Evolutionary conservation across 2,113 vertebrate species (phyloP), one percentile per base, ranked within the genome.

Genomic region (Ibidorhyncha struthersii): DNA sequence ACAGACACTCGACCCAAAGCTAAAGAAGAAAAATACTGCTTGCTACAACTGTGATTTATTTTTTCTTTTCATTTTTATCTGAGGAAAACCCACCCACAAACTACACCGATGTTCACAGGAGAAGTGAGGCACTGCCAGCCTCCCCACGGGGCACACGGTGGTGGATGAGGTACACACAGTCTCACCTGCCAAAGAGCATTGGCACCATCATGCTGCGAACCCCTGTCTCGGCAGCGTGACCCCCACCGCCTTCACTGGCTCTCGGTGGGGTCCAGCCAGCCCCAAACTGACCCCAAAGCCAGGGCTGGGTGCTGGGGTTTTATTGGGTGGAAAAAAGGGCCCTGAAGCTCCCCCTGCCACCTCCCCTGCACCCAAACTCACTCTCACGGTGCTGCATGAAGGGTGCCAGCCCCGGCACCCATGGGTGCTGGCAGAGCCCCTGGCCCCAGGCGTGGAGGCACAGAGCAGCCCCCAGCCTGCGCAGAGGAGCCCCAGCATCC

Each of bases 311-410:
- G 0, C 19, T 38, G 40, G 22, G 21, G 55, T 45, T 61, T 40
- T 3, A 0, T 29, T 1, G 2, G 23, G 9, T 14, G 56, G 43
- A 9, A 71, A 45, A 73, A 73, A 34, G 38, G 11, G 14, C 18
- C 52, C 65, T 26, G 53, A 69, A 63, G 26, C 12, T 78, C 36
- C 40, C 14, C 5, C 36, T 47, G 30, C 22, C 65, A 21, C 29
- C 9, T 47, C 26, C 14, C 15, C 36, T 43, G 32, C 25, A 55
- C 38, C 45, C 13, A 1, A 8, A 12, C 8, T 49, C 59, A 12
- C 13, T 16, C 23, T 30, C 0, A 0, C 1, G 6, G 34, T n/a
- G 30, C 34, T 55, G 74, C 47, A 63, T 0, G 6, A 16, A 63
- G 11, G 26, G 22, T 78, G 36, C 36, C 55, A 66, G 36, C 26